Conservation (phyloP, 2,113 vertebrate species). For the Neogobius melanostomus region DNA sequence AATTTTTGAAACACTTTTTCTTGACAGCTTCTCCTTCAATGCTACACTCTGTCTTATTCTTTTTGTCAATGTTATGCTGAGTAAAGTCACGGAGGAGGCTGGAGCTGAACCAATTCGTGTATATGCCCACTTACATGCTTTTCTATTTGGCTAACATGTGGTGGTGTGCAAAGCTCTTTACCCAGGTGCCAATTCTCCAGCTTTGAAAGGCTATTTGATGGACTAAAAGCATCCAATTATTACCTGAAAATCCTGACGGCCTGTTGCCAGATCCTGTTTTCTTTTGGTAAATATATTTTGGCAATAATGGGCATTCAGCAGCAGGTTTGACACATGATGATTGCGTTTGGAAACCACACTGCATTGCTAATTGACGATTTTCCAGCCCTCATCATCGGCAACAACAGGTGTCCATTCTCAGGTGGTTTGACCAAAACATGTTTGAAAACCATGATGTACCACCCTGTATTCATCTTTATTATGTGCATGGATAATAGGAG, state of each 20-base stretch:
- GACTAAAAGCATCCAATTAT: not conserved
- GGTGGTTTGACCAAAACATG: conserved; percentile 5
- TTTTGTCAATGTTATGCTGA: conserved; percentile 8
- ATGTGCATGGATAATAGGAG: not conserved
- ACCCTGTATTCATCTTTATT: conserved; percentile 22
- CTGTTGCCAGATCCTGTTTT: conserved; percentile 3
- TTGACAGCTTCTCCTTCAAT: conserved; percentile 33
- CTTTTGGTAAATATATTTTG: not conserved
- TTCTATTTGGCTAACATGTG: too few species aligned
- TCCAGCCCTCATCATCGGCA: conserved; percentile 5
- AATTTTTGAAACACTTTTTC: conserved; percentile 33
- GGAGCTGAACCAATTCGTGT: not conserved
- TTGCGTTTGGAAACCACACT: not conserved
- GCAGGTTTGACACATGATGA: conserved; percentile 9
- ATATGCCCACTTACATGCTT: not conserved
- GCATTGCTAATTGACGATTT: conserved; percentile 8
- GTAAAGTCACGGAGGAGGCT: conserved; percentile 4
- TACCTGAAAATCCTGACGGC: not conserved
- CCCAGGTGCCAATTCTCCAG: not conserved
- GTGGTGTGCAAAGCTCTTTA: not conserved
- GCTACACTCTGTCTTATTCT: conserved; percentile 5
- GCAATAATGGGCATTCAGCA: conserved; percentile 2
- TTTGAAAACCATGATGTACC: not conserved
- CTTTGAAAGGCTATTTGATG: not conserved
- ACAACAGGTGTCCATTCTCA: conserved; percentile 15